Evolutionary conservation across 2,797 vertebrate genomes (phyloP).

Genomic region (Setipinna tenuifilis): DNA sequence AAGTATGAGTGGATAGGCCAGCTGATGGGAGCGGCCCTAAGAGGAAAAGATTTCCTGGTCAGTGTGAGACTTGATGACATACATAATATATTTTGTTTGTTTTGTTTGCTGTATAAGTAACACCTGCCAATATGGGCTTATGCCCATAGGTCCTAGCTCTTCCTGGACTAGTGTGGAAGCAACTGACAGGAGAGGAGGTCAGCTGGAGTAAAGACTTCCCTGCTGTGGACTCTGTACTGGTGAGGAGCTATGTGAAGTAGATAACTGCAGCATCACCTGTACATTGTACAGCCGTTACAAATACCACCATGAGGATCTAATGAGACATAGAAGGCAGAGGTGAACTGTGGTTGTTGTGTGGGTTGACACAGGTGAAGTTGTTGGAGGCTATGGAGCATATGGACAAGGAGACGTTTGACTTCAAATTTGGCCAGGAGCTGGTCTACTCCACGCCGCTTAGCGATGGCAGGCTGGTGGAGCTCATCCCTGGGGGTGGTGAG

Average conservation of each 20-base stretch:
- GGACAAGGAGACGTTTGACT: slow-evolving; percentile 95
- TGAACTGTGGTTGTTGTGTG: too few species aligned
- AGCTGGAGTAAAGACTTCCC: slow-evolving; percentile 97
- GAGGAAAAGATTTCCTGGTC: slow-evolving; percentile 97
- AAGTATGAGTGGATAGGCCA: slow-evolving; percentile 97
- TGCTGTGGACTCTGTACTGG: slow-evolving; percentile 93
- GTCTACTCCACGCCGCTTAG: slow-evolving; percentile 92
- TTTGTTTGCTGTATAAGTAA: neutral
- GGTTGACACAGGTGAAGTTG: slow-evolving; percentile 86
- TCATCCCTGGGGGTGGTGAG: slow-evolving; percentile 84
- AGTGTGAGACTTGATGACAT: slow-evolving; percentile 50
- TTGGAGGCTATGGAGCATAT: slow-evolving; percentile 95
- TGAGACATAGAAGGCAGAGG: too few species aligned
- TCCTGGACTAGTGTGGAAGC: slow-evolving; percentile 96
- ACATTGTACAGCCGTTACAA: too few species aligned
- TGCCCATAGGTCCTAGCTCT: slow-evolving; percentile 87
- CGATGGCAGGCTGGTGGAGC: slow-evolving; percentile 86
- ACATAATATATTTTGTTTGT: neutral
- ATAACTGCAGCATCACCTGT: too few species aligned
- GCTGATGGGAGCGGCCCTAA: slow-evolving; percentile 95
- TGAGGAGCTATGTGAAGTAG: slow-evolving; percentile 67
- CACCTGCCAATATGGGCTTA: neutral
- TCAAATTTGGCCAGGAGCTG: slow-evolving; percentile 93
- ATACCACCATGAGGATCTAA: too few species aligned
- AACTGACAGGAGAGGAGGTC: slow-evolving; percentile 91